A percentile compares a stretch with the other conserved stretches of the same genome.
These are phyloP conservation scores for Xylocopa sonorina DNA, from an alignment of 1,140 invertebrate genomes.

Conservation along the genomic window DNA sequence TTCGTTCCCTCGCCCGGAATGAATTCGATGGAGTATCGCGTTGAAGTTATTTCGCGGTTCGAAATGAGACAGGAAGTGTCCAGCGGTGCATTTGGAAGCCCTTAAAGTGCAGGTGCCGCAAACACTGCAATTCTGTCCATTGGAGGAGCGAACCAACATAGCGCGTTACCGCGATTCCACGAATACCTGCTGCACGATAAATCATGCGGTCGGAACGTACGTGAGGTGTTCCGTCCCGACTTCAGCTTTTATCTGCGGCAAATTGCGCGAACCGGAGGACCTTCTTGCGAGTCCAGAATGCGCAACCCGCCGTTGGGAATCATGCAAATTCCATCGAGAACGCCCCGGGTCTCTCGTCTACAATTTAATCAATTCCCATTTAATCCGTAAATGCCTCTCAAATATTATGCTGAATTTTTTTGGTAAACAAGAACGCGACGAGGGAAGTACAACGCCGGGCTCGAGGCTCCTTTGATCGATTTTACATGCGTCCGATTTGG, in stretches of 20 bases:
- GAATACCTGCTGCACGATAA: conserved; percentile 27
- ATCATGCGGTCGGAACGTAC: conserved; percentile 30
- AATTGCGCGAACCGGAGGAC: not conserved
- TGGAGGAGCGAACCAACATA: not conserved
- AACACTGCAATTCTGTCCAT: conserved; percentile 24
- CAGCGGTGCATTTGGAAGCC: not conserved
- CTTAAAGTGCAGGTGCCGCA: not conserved
- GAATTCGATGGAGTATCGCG: too few species aligned
- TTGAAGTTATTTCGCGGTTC: not conserved
- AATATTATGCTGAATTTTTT: not conserved
- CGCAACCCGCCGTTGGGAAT: not conserved
- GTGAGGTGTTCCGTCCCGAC: conserved; percentile 34
- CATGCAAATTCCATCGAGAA: not conserved
- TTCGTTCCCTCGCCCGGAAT: not conserved
- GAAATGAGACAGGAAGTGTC: conserved; percentile 7
- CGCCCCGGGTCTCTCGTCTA: not conserved
- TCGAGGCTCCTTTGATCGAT: conserved; percentile 19
- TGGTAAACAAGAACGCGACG: too few species aligned
- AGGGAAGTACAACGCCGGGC: too few species aligned
- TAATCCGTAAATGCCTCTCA: not conserved
- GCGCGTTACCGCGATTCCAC: conserved; percentile 1
- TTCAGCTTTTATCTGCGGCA: conserved; percentile 33
- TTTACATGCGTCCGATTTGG: conserved; percentile 1
- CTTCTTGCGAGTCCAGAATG: not conserved
- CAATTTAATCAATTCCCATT: too few species aligned